Percentiles rank a stretch among this genome's conserved stretches.
These are phyloP conservation scores for Palythoa heliodiscus DNA, from an alignment of 92 coral and sea anemone genomes.

Conservation along the genomic window DNA sequence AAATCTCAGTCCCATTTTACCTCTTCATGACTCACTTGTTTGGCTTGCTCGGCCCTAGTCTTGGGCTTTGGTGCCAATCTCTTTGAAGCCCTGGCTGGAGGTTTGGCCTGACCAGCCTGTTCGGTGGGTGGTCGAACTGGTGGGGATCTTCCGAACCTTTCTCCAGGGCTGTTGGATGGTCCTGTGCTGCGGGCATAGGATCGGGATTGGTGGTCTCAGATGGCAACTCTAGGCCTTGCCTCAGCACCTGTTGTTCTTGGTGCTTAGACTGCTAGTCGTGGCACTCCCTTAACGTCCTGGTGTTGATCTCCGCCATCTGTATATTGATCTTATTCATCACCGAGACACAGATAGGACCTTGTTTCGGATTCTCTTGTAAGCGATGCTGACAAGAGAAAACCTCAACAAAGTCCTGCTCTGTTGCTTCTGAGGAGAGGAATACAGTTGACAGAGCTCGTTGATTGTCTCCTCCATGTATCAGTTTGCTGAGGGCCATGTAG, in stretches of 20 bases:
- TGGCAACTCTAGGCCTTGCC: constrained; percentile 4
- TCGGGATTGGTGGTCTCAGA: neutral
- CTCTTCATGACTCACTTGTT: too few relatives aligned
- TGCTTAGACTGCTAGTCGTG: constrained; percentile 19
- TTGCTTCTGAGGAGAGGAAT: neutral
- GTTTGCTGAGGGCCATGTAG: neutral
- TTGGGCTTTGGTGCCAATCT: too few relatives aligned
- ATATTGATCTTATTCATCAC: constrained; percentile 34
- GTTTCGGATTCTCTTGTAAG: neutral
- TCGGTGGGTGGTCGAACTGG: neutral
- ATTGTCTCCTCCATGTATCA: too few relatives aligned
- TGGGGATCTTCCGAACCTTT: too few relatives aligned
- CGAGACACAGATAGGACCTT: neutral
- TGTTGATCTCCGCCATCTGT: constrained; percentile 29
- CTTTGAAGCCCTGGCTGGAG: neutral
- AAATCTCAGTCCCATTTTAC: too few relatives aligned
- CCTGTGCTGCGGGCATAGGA: neutral
- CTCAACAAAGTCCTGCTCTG: neutral
- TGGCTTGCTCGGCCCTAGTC: too few relatives aligned
- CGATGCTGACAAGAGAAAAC: neutral
- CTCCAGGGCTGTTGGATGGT: too few relatives aligned
- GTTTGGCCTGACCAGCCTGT: constrained; percentile 36
- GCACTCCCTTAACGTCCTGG: constrained; percentile 2
- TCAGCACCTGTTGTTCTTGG: constrained; percentile 32
- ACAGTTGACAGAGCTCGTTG: constrained; percentile 16